Conservation (phyloP, 2,113 vertebrate genomes). For the Leptobrachium ailaonicum region DNA sequence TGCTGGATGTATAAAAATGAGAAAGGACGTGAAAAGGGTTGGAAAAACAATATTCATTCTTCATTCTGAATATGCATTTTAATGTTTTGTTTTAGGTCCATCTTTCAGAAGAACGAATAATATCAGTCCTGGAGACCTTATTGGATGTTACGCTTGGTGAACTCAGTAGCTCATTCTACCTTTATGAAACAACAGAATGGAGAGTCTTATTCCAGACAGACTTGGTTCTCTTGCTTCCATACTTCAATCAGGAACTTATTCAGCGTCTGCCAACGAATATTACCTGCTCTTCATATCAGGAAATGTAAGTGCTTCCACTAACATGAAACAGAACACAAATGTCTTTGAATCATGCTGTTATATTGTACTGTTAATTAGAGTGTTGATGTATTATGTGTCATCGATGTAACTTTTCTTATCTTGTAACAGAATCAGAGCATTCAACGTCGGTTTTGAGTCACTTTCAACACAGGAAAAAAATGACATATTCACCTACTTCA, state of each 20-base stretch:
- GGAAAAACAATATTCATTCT: no score
- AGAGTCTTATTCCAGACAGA: slow-evolving; percentile 12
- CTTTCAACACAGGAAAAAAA: slow-evolving; percentile 28
- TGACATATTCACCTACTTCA: slow-evolving; percentile 17
- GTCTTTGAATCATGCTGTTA: no score
- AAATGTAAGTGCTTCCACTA: not conserved
- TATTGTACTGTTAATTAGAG: no score
- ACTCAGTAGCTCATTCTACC: not conserved
- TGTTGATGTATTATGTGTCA: no score
- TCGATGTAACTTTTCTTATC: not conserved
- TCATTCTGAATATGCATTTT: no score
- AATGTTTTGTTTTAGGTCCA: not conserved
- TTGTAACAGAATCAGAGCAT: slow-evolving; percentile 44
- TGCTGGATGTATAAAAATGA: no score
- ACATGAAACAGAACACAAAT: no score
- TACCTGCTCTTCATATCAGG: slow-evolving; percentile 30
- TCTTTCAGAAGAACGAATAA: not conserved
- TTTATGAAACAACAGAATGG: slow-evolving; percentile 18
- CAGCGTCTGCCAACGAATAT: slow-evolving; percentile 20
- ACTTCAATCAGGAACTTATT: slow-evolving; percentile 28
- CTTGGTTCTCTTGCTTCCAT: not conserved
- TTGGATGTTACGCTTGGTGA: no score
- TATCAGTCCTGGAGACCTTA: not conserved
- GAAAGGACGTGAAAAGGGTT: no score
- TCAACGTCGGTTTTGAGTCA: slow-evolving; percentile 7